A percentile compares a stretch with the other conserved stretches of the same genome.
phyloP scores from a whole-genome alignment of 2,797 vertebrate genomes.

The Epinephelus awoara region DNA sequence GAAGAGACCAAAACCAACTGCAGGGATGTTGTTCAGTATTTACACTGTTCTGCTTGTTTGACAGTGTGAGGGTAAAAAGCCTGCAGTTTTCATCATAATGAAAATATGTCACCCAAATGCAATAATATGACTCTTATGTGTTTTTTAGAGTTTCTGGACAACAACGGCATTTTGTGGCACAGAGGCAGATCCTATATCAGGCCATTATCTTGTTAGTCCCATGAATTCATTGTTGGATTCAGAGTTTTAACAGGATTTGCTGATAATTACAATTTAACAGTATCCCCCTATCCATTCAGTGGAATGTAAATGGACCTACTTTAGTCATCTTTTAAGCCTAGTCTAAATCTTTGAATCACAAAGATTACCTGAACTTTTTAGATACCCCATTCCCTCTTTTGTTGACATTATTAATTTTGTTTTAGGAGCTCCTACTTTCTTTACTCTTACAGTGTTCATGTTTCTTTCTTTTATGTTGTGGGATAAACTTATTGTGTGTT shows the following conservation, averaged over 20 bases:
- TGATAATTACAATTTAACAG: background rate
- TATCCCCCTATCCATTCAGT: background rate
- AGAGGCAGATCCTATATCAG: background rate
- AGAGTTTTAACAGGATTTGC: background rate
- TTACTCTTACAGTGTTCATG: background rate
- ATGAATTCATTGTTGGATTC: background rate
- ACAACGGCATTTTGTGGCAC: background rate
- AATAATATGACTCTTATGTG: background rate
- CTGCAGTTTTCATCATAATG: conserved; percentile 10
- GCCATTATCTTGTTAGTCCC: background rate
- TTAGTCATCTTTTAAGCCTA: background rate
- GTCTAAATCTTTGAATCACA: background rate
- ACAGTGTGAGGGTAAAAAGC: conserved; percentile 15
- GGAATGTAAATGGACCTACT: background rate
- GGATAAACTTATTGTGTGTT: background rate
- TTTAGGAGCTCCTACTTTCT: background rate
- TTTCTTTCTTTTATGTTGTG: background rate
- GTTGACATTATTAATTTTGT: background rate
- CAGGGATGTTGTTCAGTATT: conserved; percentile 20
- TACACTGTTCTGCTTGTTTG: conserved; percentile 2
- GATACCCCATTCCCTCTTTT: background rate
- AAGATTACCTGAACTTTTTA: background rate
- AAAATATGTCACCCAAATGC: background rate
- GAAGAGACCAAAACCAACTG: conserved; percentile 40
- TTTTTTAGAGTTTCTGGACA: conserved; percentile 3